Evolutionary conservation across 2,113 vertebrate genomes (phyloP), one percentile per base, ranked within the genome.

Genomic region (Leptocoma aspasia): DNA sequence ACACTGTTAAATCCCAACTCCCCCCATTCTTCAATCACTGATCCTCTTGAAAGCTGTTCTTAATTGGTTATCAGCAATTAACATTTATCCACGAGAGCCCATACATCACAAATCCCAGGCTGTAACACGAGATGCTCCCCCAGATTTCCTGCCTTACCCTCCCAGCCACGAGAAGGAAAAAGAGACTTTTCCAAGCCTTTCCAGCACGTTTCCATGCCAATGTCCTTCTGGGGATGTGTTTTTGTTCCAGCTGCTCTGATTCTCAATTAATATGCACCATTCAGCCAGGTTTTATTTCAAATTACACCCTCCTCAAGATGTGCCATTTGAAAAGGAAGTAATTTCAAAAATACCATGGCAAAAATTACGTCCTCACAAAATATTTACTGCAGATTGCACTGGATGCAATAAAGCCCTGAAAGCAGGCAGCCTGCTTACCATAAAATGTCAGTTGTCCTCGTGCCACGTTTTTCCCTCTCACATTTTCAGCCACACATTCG

Each of bases 361-460:
- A 65, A 95, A 83, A 39, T 22, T 0, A 50, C 35, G 2, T 70
- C 68, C 78, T 37, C 89, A 26, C 91, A 42, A 79, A 94, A 77
- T 9, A 44, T 77, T 86, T 90, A 28, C 82, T 53, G 56, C 86
- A 44, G 66, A 66, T 81, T 60, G 71, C 66, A 3, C 53, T 6
- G 30, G 28, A 19, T 23, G 33, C 76, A 47, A 17, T 21, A 31
- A 87, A 17, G 15, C 30, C 53, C 65, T 2, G 50, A 22, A 21
- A 91, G 60, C 37, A 42, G 42, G 70, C 86, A 71, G 33, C 21
- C 78, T 69, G 96, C 98, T 97, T 96, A 99, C 99, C 99, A 56
- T 99, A 99, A 97, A 99, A 99, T 1, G 97, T 99, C 95, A 99
- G 97, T 88, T 99, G 99, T 56, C 99, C 99, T 85, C 98, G 98